These are phyloP conservation scores for Macheiramphus alcinus DNA, from an alignment of 2,113 vertebrate genomes.

Conservation along the genomic window DNA sequence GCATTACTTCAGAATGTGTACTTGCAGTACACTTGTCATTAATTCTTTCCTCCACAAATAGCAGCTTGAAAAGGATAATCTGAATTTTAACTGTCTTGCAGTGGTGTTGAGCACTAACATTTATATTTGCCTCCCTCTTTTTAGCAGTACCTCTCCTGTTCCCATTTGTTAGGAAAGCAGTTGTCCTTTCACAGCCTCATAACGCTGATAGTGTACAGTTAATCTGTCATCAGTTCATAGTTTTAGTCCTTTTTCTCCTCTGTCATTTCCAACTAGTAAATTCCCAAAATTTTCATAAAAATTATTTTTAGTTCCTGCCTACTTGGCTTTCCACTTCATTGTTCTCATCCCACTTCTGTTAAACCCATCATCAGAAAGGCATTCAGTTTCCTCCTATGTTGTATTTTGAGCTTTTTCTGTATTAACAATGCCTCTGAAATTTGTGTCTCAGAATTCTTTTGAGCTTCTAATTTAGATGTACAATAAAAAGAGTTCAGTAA, in stretches of 20 bases:
- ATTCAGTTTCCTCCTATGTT: background rate
- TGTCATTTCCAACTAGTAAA: background rate
- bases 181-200: background rate
- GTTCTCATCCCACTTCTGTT: slow-evolving; percentile 35
- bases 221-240: background rate
- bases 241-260: background rate
- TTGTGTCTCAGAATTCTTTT: slow-evolving; percentile 1
- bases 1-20: background rate
- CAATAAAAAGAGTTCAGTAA: background rate
- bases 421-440: background rate
- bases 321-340: slow-evolving; percentile 25
- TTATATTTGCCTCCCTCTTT: background rate
- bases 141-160: background rate
- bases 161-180: background rate
- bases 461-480: background rate
- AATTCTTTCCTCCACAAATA: background rate
- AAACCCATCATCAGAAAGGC: background rate
- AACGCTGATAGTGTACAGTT: background rate
- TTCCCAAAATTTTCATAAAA: background rate
- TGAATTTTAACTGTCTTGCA: background rate
- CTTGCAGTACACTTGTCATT: background rate
- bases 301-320: slow-evolving; percentile 34
- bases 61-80: background rate
- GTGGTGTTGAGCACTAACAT: background rate
- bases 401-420: background rate